Conservation (phyloP, 1,140 invertebrate species). For the Metaphire vulgaris region DNA sequence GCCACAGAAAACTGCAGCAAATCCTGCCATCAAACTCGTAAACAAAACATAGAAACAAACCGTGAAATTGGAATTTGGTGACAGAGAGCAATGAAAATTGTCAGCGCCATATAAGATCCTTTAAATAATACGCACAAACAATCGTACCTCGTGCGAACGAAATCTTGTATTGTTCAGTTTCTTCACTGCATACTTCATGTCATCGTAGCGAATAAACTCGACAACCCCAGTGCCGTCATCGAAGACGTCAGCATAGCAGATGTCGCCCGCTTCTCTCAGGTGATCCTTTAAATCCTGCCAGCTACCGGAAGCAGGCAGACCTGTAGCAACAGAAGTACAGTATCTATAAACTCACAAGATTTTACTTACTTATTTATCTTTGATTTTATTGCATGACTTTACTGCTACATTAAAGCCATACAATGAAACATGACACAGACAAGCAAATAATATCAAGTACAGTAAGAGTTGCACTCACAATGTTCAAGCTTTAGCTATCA, state of each 20-base stretch:
- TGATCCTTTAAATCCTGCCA: constrained; percentile 99
- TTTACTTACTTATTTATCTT: too few species aligned
- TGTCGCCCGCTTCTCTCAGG: constrained; percentile 97
- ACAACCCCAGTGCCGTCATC: constrained; percentile 97
- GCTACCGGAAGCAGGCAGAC: constrained; percentile 78
- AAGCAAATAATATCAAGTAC: too few species aligned
- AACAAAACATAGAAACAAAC: not conserved
- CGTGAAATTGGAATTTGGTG: not conserved
- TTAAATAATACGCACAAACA: too few species aligned
- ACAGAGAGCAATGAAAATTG: too few species aligned
- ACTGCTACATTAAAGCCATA: too few species aligned
- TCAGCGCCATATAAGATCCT: too few species aligned
- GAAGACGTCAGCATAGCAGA: constrained; percentile 96
- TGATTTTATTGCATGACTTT: too few species aligned
- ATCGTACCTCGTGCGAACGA: constrained; percentile 91
- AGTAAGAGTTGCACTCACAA: too few species aligned
- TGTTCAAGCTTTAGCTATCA: too few species aligned
- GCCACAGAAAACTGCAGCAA: not conserved
- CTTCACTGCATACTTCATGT: constrained; percentile 98
- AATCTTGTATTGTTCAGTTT: constrained; percentile 96
- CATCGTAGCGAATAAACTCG: constrained; percentile 90
- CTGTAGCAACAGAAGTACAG: constrained; percentile 53
- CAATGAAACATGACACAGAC: too few species aligned
- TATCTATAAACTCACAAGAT: too few species aligned
- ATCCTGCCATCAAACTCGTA: not conserved